phyloP scores from a whole-genome alignment of 2,888 invertebrate species.

The Dynastes tityus region DNA sequence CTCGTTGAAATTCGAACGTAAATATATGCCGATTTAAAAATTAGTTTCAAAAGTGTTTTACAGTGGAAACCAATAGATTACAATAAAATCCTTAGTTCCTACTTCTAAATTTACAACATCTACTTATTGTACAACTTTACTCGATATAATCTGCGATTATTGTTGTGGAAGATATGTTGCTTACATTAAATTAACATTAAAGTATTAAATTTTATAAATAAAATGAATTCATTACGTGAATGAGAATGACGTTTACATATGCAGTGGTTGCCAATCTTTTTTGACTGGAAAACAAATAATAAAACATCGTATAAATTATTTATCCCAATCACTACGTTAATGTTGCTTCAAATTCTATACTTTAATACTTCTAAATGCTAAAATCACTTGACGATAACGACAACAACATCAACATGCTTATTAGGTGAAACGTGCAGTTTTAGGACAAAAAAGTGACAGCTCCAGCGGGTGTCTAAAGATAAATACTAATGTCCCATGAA shows the following conservation, averaged over 20 bases:
- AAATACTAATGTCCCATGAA: conserved; percentile 9
- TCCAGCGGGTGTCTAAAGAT: background rate
- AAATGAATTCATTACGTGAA: background rate
- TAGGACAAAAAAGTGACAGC: background rate
- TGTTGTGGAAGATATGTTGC: conserved; percentile 10
- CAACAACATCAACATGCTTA: background rate
- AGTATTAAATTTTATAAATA: background rate
- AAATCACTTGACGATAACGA: background rate
- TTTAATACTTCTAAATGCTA: background rate
- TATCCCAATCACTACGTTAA: background rate
- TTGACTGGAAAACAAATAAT: conserved; percentile 1
- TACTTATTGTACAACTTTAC: background rate
- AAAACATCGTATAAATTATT: background rate
- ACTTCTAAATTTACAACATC: background rate
- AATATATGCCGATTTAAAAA: background rate
- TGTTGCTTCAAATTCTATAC: background rate
- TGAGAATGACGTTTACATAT: background rate
- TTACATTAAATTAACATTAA: background rate
- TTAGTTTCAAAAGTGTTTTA: background rate
- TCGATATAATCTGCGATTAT: background rate
- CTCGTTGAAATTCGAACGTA: background rate
- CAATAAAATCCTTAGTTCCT: background rate
- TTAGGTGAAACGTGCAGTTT: background rate
- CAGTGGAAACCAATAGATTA: conserved; percentile 1
- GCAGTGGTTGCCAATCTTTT: conserved; percentile 20